A percentile compares a stretch with the other conserved stretches of the same genome.
These are phyloP conservation scores for Stenichneumon culpator DNA, from an alignment of 2,888 invertebrate species.

Conservation along the genomic window DNA sequence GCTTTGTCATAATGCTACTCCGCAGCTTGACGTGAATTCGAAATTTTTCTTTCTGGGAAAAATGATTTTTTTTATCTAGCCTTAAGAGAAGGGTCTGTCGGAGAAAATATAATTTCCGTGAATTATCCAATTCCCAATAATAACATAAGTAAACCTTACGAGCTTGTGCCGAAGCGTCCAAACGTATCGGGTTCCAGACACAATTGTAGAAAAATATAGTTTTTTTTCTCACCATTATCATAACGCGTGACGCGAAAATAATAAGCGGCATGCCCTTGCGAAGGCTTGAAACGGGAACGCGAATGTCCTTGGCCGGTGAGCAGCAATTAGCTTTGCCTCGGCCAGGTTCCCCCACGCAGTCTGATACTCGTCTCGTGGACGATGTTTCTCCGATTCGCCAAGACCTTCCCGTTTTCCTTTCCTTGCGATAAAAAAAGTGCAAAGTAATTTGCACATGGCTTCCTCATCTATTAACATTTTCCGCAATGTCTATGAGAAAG, in stretches of 20 bases:
- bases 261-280: slow-evolving; percentile 52
- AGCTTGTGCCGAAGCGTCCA: background rate
- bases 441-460: no score
- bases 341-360: slow-evolving; percentile 28
- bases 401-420: background rate
- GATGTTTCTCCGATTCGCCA: background rate
- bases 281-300: slow-evolving; percentile 32
- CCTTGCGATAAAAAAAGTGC: background rate
- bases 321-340: slow-evolving; percentile 31
- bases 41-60: no score
- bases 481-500: no score
- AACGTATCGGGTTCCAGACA: background rate
- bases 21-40: no score
- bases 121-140: background rate
- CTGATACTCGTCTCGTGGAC: slow-evolving; percentile 1
- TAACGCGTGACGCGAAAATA: slow-evolving; percentile 42
- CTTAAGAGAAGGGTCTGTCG: background rate
- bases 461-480: no score
- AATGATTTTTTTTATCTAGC: no score
- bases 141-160: background rate
- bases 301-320: slow-evolving; percentile 44
- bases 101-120: background rate
- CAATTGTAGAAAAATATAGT: background rate
- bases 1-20: no score
- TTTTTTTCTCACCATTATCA: slow-evolving; percentile 36